These are phyloP conservation scores for Ptychochromis oligacanthus DNA, from an alignment of 2,113 vertebrate genomes.

Conservation along the genomic window DNA sequence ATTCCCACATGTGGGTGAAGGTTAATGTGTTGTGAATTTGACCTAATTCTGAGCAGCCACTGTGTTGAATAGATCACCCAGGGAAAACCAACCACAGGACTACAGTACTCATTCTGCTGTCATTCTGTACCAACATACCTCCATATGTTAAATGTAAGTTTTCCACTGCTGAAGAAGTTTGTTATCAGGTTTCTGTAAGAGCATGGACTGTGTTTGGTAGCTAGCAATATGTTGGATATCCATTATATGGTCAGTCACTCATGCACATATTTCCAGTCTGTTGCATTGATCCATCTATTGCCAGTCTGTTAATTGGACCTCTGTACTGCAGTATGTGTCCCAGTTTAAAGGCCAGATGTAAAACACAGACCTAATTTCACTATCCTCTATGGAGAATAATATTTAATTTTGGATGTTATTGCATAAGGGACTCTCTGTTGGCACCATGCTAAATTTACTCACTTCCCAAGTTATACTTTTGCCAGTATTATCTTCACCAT, in stretches of 20 bases:
- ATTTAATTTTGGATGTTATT: constrained; percentile 54
- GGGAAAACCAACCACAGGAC: constrained; percentile 8
- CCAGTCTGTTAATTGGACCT: constrained; percentile 29
- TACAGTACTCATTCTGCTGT: constrained; percentile 17
- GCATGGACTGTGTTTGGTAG: neutral
- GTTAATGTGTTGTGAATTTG: constrained; percentile 66
- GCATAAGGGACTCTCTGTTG: constrained; percentile 33
- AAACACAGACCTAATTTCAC: constrained; percentile 60
- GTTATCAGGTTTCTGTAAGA: neutral
- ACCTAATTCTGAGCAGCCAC: constrained; percentile 58
- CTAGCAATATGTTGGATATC: neutral
- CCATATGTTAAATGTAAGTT: neutral
- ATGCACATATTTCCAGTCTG: constrained; percentile 53
- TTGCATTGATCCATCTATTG: constrained; percentile 63
- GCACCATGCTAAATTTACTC: constrained; percentile 28
- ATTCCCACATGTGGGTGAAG: constrained; percentile 52
- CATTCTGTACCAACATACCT: neutral
- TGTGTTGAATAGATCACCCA: constrained; percentile 16
- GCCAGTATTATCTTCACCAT: neutral
- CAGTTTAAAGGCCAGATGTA: constrained; percentile 58
- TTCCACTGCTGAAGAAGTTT: neutral
- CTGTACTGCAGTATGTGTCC: constrained; percentile 44
- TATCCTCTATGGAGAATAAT: constrained; percentile 44
- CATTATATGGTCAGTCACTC: constrained; percentile 35
- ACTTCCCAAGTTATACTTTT: constrained; percentile 13